Percentiles rank a stretch among this genome's conserved stretches.
Conservation (phyloP, 2,113 vertebrate species). For the Ailuropoda melanoleuca region DNA sequence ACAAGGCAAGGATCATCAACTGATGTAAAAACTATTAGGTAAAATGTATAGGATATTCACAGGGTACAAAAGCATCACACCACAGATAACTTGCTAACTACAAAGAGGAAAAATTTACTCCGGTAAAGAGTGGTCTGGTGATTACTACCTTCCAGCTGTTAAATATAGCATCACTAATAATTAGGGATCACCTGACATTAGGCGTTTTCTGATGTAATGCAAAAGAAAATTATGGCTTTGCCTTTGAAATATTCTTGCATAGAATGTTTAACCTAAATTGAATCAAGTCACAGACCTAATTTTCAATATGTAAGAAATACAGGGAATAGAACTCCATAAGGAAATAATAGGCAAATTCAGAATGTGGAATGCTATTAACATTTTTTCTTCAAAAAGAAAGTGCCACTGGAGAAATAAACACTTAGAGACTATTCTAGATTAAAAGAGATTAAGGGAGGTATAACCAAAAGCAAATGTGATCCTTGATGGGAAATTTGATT, state of each 20-base stretch:
- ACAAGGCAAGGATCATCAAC: background rate
- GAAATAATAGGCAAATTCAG: background rate
- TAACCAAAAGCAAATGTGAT: background rate
- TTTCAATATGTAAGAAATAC: background rate
- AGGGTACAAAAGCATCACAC: background rate
- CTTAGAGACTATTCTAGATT: background rate
- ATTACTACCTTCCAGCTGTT: background rate
- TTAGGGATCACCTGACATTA: background rate
- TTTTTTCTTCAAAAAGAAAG: background rate
- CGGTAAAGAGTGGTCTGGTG: background rate
- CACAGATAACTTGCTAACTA: background rate
- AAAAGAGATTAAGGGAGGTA: background rate
- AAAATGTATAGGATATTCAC: background rate
- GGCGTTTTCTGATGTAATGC: background rate
- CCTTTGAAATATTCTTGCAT: background rate
- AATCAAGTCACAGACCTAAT: background rate
- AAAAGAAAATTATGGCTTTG: background rate
- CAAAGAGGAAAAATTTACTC: background rate
- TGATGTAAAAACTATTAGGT: background rate
- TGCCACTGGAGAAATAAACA: background rate
- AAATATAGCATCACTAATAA: background rate
- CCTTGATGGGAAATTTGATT: background rate
- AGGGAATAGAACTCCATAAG: background rate
- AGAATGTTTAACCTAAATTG: background rate
- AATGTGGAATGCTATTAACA: background rate